These are phyloP conservation scores for Drosophila quadrilineata DNA, from an alignment of 1,140 invertebrate genomes.

Conservation along the genomic window DNA sequence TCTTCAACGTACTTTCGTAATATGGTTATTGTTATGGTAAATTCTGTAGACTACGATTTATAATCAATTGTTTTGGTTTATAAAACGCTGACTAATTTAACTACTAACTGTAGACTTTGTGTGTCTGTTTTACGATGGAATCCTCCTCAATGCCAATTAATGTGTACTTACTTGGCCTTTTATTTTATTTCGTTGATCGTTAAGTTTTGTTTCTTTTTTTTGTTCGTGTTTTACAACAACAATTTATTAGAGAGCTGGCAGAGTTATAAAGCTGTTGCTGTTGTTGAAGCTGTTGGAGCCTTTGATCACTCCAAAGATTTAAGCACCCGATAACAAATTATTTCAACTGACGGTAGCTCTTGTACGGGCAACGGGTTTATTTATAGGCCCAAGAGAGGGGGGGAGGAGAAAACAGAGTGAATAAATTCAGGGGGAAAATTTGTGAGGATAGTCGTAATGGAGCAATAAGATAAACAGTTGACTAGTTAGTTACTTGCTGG, in stretches of 20 bases:
- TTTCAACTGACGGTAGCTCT: conserved; percentile 35
- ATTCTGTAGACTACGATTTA: too few relatives aligned
- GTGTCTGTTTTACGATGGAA: conserved; percentile 46
- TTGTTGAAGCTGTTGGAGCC: conserved; percentile 4
- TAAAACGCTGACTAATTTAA: conserved; percentile 17
- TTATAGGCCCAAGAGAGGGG: conserved; percentile 7
- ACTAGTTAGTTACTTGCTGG: conserved; percentile 11
- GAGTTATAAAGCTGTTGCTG: conserved; percentile 19
- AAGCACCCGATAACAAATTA: conserved; percentile 38
- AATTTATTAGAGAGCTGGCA: conserved; percentile 41
- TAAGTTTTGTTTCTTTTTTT: conserved; percentile 29
- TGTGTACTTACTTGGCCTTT: conserved; percentile 43
- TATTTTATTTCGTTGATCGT: conserved; percentile 52
- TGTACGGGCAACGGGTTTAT: conserved; percentile 15
- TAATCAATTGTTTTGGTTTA: conserved; percentile 25
- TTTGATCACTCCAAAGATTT: conserved; percentile 37
- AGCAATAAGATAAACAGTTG: conserved; percentile 37
- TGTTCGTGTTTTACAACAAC: conserved; percentile 8
- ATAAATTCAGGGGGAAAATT: too few relatives aligned
- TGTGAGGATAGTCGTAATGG: conserved; percentile 27
- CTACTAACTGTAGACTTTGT: conserved; percentile 13
- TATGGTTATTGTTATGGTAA: too few relatives aligned
- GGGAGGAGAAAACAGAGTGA: background rate
- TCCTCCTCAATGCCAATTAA: conserved; percentile 49
- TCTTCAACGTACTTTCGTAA: too few relatives aligned